These are phyloP conservation scores for Rhinichthys klamathensis DNA, from an alignment of 2,113 vertebrate species.

Conservation along the genomic window DNA sequence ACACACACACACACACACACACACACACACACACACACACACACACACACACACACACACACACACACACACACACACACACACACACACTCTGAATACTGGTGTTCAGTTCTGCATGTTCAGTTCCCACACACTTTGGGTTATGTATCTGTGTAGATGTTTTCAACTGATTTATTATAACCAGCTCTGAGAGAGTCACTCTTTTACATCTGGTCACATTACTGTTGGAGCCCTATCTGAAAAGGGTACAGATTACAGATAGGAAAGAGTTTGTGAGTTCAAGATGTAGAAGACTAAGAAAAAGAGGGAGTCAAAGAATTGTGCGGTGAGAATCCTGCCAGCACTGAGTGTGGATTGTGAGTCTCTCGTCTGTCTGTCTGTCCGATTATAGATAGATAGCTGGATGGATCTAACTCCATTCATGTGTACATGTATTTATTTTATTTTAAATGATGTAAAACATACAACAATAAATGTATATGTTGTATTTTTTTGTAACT, in stretches of 20 bases:
- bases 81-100: background rate
- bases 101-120: background rate
- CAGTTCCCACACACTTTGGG: background rate
- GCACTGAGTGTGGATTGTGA: conserved; percentile 7
- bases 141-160: conserved; percentile 45
- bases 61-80: conserved; percentile 22
- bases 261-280: background rate
- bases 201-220: conserved; percentile 44
- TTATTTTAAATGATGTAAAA: too few species aligned
- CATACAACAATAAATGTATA: too few species aligned
- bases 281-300: background rate
- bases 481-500: too few species aligned
- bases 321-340: background rate
- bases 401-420: background rate
- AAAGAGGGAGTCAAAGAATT: background rate
- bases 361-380: conserved; percentile 25
- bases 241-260: conserved; percentile 12
- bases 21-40: background rate
- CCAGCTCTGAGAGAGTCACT: background rate
- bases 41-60: background rate
- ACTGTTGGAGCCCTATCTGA: conserved; percentile 28
- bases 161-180: conserved; percentile 35
- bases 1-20: conserved; percentile 23
- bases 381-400: background rate
- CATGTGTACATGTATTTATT: too few species aligned